Evolutionary conservation across 2,888 invertebrate species (phyloP), one percentile per base, ranked within the genome.

Genomic region (Adineta ricciae): DNA sequence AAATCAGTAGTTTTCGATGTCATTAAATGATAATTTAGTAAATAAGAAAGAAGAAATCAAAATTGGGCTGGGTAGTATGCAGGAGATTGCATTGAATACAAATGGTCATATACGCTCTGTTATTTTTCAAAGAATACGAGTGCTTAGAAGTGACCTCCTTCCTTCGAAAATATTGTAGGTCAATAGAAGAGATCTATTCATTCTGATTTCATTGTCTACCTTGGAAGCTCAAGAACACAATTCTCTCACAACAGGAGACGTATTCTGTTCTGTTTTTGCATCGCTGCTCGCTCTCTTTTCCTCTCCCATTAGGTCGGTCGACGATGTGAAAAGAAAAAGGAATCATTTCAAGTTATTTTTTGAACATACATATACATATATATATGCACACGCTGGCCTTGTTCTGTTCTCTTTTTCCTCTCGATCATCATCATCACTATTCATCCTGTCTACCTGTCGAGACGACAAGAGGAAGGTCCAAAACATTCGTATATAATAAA

Each of bases 401-500:
- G 64, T 19, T 64, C 64, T 64, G 32, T 64, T 64, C 32, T 64
- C 32, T 32, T 24, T 19, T 32, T 19, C 64, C 32, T n/a, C 14
- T 14, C n/a, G 14, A 64, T 19, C 32, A 64, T 64, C 64, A 64
- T 64, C 64, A 64, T 64, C 64, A 64, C 5, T 19, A 64, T 64
- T 7, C 64, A 64, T 64, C 32, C 64, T 64, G 64, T 64, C 64
- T 64, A 64, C 64, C 64, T 64, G 64, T 64, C 64, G 32, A 64
- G 64, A 64, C 64, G 19, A 32, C 32, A 64, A 27, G 64, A 64
- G 64, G 32, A 64, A 64, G 64, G 64, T 64, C 32, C 64, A 19
- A 16, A 64, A 64, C 16, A 32, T 46, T 16, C 64, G 27, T 64
- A 32, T 19, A 64, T 64, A 64, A 27, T 64, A 32, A 64, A 64